Evolutionary conservation across 2,113 vertebrate species (phyloP), one percentile per base, ranked within the genome.

Genomic region (Ia io): DNA sequence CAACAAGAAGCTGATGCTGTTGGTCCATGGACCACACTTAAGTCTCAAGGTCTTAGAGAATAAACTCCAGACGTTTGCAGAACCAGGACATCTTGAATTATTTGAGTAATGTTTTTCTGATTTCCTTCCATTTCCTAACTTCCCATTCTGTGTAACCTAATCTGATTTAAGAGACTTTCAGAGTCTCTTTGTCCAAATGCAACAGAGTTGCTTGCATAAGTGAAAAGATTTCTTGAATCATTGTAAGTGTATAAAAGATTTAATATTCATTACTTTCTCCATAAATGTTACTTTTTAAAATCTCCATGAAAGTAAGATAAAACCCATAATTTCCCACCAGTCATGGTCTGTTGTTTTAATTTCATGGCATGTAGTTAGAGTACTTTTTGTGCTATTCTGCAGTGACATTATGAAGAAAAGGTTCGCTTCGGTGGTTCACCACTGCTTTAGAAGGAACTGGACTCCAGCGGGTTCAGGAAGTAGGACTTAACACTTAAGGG

Each of bases 231-330:
- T 92, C 40, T 69, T 77, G 42, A 95, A 85, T 96, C 95, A 93
- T 96, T 44, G 6, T 76, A 95, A 56, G 3, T 95, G 28, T 91
- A 42, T 83, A 42, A 95, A 93, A 87, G 40, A 87, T 90, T 95
- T 95, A 71, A 44, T 93, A 91, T 70, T 97, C 92, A 89, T 84
- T 83, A 93, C 90, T 93, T 97, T 74, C 59, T 35, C 49, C 80
- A 23, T 89, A 86, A 91, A 83, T 13, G 1, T 63, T 94, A 49
- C 67, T 88, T 93, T 20, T 12, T 13, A 13, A 37, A 97, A 63
- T 74, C 49, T 61, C 94, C 17, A 47, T 11, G 1, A 83, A 91
- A 92, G 14, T 89, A 63, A 69, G 84, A 90, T 69, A 80, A 84
- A 84, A 84, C 86, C 91, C 2, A 2, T 90, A 53, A 85, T 92